A percentile compares a stretch with the other conserved stretches of the same genome.
phyloP scores from a whole-genome alignment of 2,888 invertebrate genomes.

The Cheilosia vulpina region DNA sequence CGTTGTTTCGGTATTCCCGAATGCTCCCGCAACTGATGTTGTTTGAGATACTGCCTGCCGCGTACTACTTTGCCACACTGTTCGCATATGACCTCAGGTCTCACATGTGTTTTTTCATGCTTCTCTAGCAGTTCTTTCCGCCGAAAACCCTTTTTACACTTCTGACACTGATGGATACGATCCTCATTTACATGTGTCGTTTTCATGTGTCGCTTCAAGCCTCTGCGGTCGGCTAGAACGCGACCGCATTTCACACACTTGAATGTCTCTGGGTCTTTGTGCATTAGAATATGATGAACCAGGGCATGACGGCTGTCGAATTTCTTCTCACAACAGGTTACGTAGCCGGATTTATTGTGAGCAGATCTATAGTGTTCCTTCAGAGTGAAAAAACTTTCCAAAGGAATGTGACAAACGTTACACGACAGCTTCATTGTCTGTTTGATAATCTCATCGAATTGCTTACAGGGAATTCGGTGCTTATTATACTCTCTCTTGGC shows the following conservation, averaged over 20 bases:
- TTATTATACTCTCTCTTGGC: background rate
- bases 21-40: conserved; percentile 28
- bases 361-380: conserved; percentile 72
- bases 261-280: conserved; percentile 76
- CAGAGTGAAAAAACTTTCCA: conserved; percentile 68
- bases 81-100: conserved; percentile 73
- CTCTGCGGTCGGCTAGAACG: conserved; percentile 68
- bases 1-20: conserved; percentile 68
- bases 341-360: conserved; percentile 74
- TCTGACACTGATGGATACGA: conserved; percentile 64
- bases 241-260: conserved; percentile 76
- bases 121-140: conserved; percentile 67
- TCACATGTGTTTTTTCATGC: conserved; percentile 75
- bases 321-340: conserved; percentile 76
- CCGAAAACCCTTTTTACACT: conserved; percentile 74
- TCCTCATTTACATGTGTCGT: conserved; percentile 47
- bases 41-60: background rate
- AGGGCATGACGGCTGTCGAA: conserved; percentile 76
- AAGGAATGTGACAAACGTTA: conserved; percentile 63
- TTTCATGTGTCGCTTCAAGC: conserved; percentile 73
- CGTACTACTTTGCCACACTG: conserved; percentile 76
- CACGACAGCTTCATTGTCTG: conserved; percentile 74
- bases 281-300: conserved; percentile 76
- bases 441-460: conserved; percentile 76
- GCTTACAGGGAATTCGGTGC: conserved; percentile 15